Evolutionary conservation across 2,797 vertebrate genomes (phyloP).

Genomic region (Coregonus ussuriensis): DNA sequence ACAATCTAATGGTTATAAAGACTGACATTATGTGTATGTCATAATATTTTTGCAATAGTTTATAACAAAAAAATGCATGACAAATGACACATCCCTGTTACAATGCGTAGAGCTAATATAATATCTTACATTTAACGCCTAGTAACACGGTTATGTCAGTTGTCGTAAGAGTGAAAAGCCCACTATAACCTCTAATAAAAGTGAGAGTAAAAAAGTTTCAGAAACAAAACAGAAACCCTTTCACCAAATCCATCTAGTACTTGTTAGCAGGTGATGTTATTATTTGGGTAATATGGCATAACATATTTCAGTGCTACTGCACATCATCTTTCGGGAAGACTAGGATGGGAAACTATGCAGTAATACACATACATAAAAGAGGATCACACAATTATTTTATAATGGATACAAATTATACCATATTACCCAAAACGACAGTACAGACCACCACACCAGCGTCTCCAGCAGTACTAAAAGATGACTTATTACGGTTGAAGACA

Average conservation of each 20-base stretch:
- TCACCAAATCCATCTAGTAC: not conserved
- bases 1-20: not conserved
- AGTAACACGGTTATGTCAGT: not conserved
- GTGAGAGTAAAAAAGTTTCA: not conserved
- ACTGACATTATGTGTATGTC: not conserved
- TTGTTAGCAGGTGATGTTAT: conserved; percentile 30
- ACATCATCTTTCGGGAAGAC: not conserved
- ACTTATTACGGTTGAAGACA: conserved; percentile 47
- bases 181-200: not conserved
- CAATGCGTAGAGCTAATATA: not conserved
- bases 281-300: conserved; percentile 54
- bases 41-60: not conserved
- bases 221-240: not conserved
- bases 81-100: not conserved
- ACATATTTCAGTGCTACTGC: not conserved
- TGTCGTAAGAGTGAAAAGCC: not conserved
- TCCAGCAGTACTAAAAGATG: conserved; percentile 25
- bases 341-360: not conserved
- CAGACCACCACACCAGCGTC: conserved; percentile 34
- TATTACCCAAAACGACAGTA: conserved; percentile 48
- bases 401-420: conserved; percentile 26
- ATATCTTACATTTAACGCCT: not conserved
- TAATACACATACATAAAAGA: not conserved
- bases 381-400: not conserved
- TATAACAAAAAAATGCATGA: not conserved